Conservation (phyloP, 2,113 vertebrate genomes). For the Gasterosteus nipponicus region DNA sequence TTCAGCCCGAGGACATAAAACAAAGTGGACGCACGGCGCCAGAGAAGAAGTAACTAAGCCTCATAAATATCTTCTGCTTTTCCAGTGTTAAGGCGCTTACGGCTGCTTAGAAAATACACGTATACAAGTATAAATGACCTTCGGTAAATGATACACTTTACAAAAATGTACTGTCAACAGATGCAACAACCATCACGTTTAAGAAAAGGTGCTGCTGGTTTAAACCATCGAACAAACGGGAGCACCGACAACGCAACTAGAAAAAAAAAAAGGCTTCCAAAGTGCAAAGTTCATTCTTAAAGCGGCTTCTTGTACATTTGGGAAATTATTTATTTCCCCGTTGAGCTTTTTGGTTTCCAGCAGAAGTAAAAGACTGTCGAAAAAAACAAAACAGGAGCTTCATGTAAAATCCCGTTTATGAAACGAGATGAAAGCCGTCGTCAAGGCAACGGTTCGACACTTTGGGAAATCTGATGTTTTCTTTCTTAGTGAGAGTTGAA, state of each 20-base stretch:
- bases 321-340: slow-evolving; percentile 3
- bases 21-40: not conserved
- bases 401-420: slow-evolving; percentile 36
- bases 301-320: slow-evolving; percentile 28
- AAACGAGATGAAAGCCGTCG: slow-evolving; percentile 8
- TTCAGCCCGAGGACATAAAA: not conserved
- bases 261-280: slow-evolving; percentile 36
- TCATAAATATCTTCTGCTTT: slow-evolving; percentile 25
- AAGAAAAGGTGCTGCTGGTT: slow-evolving; percentile 48
- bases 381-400: slow-evolving; percentile 18
- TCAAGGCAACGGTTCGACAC: not conserved
- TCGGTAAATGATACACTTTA: slow-evolving; percentile 58
- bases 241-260: not conserved
- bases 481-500: not conserved
- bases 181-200: slow-evolving; percentile 32
- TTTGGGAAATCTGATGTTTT: not conserved
- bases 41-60: not conserved
- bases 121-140: slow-evolving; percentile 47
- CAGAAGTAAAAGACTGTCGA: not conserved
- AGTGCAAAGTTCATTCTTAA: slow-evolving; percentile 54
- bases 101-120: slow-evolving; percentile 52
- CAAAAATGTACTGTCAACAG: slow-evolving; percentile 45
- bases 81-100: slow-evolving; percentile 83
- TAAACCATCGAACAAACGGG: not conserved
- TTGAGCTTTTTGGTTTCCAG: slow-evolving; percentile 41